A percentile compares a stretch with the other conserved stretches of the same genome.
phyloP scores from a whole-genome alignment of 2,113 vertebrate species.

The Odontophorus gujanensis region DNA sequence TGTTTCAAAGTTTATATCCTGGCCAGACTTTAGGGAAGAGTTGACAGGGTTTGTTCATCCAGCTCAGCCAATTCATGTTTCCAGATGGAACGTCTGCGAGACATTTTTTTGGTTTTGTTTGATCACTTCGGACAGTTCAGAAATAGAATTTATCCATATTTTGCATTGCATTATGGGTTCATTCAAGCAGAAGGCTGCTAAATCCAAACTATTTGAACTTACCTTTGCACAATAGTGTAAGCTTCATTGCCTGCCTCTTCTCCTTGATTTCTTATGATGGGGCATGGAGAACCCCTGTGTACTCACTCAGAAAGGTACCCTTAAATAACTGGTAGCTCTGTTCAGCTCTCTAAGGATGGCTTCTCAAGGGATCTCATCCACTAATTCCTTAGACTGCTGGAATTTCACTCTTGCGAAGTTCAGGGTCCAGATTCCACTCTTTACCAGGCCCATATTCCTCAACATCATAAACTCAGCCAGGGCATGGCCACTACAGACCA shows the following conservation, averaged over 20 bases:
- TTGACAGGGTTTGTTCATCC: not conserved
- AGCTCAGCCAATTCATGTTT: slow-evolving; percentile 12
- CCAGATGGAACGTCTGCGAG: slow-evolving; percentile 50
- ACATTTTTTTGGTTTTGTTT: not conserved
- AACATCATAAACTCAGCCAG: not conserved
- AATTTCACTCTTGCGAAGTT: not conserved
- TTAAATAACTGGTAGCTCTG: not conserved
- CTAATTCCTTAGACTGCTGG: not conserved
- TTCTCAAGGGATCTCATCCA: not conserved
- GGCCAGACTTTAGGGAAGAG: slow-evolving; percentile 38
- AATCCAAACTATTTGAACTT: not conserved
- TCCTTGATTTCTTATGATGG: no score
- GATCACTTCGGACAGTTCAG: slow-evolving; percentile 18
- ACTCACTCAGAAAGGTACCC: not conserved
- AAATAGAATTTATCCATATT: slow-evolving; percentile 28
- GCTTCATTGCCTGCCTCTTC: not conserved
- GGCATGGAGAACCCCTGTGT: no score
- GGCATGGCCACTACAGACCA: not conserved
- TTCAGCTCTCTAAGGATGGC: not conserved
- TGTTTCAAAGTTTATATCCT: slow-evolving; percentile 63
- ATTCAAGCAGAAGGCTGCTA: not conserved
- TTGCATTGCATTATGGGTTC: not conserved
- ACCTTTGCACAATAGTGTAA: not conserved
- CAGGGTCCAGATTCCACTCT: not conserved
- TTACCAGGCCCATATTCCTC: not conserved